Conservation (phyloP, 2,113 vertebrate species). For the Lagopus leucura region DNA sequence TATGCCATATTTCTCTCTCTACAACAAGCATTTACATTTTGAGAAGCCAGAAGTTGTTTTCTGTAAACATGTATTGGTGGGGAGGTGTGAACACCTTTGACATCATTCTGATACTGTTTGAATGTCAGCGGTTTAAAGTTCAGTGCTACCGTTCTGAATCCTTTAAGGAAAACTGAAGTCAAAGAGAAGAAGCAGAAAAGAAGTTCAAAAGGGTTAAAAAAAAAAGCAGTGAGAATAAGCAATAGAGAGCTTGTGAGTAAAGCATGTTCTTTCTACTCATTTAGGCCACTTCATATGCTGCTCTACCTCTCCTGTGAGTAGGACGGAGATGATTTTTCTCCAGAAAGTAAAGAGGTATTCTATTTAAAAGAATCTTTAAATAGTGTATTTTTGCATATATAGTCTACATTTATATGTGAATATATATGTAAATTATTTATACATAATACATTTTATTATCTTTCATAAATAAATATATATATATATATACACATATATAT, state of each 20-base stretch:
- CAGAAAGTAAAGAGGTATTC: neutral
- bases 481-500: too few relatives aligned
- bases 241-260: neutral
- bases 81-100: conserved; percentile 24
- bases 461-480: neutral
- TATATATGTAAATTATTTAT: neutral
- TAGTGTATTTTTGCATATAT: neutral
- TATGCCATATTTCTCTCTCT: neutral
- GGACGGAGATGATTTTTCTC: neutral
- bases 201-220: neutral
- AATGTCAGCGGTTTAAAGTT: conserved; percentile 23
- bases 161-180: neutral
- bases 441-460: neutral
- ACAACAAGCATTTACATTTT: neutral
- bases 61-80: neutral
- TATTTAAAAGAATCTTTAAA: neutral
- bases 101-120: neutral
- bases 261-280: neutral
- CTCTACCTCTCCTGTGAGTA: neutral
- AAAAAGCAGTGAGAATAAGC: neutral
- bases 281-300: neutral
- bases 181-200: neutral
- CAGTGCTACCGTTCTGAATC: neutral
- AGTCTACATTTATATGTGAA: neutral
- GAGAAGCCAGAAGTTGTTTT: conserved; percentile 6